Base-by-base conservation (phyloP, 1,140 invertebrate genomes). In the Polypedilum pembai region DNA sequence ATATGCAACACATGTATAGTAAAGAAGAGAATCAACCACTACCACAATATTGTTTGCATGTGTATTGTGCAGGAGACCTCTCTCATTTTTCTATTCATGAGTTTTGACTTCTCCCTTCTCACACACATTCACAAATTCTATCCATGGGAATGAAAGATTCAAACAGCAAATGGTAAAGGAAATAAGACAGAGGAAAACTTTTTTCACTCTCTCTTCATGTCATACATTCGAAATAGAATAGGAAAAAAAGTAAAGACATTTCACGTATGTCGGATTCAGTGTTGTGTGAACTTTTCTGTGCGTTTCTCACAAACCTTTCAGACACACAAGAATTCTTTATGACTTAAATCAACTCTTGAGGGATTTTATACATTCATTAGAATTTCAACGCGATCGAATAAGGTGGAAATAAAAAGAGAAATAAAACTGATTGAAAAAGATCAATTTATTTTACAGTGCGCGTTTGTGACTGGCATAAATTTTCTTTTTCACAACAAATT, bases 141-240 rank as follows among this genome's bases (percentile, higher is more conserved):
- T 45, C 15, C 15, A 12, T 45, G 41, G 41, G 8, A 33, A 33
- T 33, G 24, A 33, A 33, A 33, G 24, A 45, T 8, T 45, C 41
- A 45, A 56, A 56, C 45, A 56, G 45, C 45, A 56, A 56, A 56
- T 56, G 45, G 45, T 56, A n/a, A 56, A 56, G 15, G 24, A 33
- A 33, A 33, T 33, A 33, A 33, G 24, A 33, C 24, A 3, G 24
- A 33, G 5, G 24, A 5, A 5, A 33, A 33, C n/a, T n/a, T n/a
- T n/a, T n/a, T n/a, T n/a, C n/a, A 33, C 24, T 33, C 5, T 33
- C 5, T 33, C 5, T 33, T 33, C 24, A 1, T 33, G 24, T 33
- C 24, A 33, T 33, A 33, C 24, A 33, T 33, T 33, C 5, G 24
- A 33, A 33, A 33, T 33, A 33, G 24, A 33, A 33, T 33, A 5